Evolutionary conservation across 2,888 invertebrate species (phyloP).

Genomic region (Drosophila limbata): DNA sequence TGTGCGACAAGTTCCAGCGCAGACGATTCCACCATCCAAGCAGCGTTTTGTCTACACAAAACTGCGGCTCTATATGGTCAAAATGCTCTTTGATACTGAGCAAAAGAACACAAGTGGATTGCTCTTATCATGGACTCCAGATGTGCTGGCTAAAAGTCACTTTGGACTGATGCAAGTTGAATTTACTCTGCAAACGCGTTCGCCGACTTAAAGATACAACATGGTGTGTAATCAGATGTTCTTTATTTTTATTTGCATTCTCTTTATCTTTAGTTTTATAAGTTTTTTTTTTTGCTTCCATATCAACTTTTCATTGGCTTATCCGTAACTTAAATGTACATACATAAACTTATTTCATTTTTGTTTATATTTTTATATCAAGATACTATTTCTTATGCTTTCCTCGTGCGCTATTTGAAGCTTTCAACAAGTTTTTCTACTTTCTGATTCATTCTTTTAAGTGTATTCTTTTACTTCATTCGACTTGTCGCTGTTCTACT

Average conservation of each 20-base stretch:
- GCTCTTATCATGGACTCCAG: conserved; percentile 91
- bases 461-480: conserved; percentile 2
- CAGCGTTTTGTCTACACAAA: conserved; percentile 75
- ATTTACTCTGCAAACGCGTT: conserved; percentile 89
- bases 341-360: conserved; percentile 62
- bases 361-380: conserved; percentile 38
- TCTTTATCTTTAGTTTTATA: conserved; percentile 60
- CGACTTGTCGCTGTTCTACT: conserved; percentile 28
- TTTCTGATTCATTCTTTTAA: conserved; percentile 10
- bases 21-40: conserved; percentile 40
- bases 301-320: conserved; percentile 74
- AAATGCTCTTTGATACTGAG: conserved; percentile 72
- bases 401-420: conserved; percentile 58
- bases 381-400: conserved; percentile 34
- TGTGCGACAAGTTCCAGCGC: conserved; percentile 42
- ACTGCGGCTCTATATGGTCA: conserved; percentile 70
- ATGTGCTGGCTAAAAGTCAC: conserved; percentile 89
- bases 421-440: conserved; percentile 45
- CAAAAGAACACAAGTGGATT: conserved; percentile 86
- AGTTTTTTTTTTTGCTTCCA: conserved; percentile 54
- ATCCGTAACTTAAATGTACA: conserved; percentile 69
- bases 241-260: conserved; percentile 71
- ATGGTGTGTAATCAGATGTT: conserved; percentile 54
- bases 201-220: conserved; percentile 20
- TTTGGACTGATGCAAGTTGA: conserved; percentile 90